Evolutionary conservation across 2,888 invertebrate species (phyloP), one percentile per base, ranked within the genome.

Genomic region (Molorchus minor): DNA sequence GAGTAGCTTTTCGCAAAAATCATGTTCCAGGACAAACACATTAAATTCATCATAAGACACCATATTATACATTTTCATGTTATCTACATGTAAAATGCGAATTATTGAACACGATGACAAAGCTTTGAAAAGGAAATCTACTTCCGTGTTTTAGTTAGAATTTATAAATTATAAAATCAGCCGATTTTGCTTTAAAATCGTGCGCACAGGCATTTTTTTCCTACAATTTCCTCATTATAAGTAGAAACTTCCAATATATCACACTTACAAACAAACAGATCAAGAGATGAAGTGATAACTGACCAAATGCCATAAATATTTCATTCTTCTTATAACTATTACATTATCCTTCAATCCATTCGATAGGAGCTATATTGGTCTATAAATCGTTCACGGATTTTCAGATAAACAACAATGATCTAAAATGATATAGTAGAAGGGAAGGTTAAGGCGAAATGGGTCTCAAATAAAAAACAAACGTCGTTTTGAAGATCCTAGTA

Each of bases 281-380:
- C 58, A 46, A 40, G 46, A 62, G 56, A 49, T 56, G 56, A 58
- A 60, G 60, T 54, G 67, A 70, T 63, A 51, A 64, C 62, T 65
- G 63, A 64, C 68, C 64, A 61, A 54, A 40, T 17, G 36, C 65
- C 66, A 72, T 74, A 72, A 74, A 75, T 73, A 73, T 74, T 73
- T 72, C 73, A 72, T 72, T 65, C 68, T 64, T 69, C 72, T 71
- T 71, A 72, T 74, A 74, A 73, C 73, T 73, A 69, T 70, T 68
- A 71, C 71, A 74, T 75, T 75, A 75, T 75, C 74, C 71, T 63
- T 59, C 74, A 74, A 75, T 74, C 74, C 74, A 74, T 75, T 72
- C 67, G 65, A 69, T 71, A 63, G 67, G 69, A 60, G 60, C 64
- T 67, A 72, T 74, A 75, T 75, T 75, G 75, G 71, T 65, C 68